Base-by-base conservation (phyloP, 2,113 vertebrate genomes). In the Tachysurus vachellii region DNA sequence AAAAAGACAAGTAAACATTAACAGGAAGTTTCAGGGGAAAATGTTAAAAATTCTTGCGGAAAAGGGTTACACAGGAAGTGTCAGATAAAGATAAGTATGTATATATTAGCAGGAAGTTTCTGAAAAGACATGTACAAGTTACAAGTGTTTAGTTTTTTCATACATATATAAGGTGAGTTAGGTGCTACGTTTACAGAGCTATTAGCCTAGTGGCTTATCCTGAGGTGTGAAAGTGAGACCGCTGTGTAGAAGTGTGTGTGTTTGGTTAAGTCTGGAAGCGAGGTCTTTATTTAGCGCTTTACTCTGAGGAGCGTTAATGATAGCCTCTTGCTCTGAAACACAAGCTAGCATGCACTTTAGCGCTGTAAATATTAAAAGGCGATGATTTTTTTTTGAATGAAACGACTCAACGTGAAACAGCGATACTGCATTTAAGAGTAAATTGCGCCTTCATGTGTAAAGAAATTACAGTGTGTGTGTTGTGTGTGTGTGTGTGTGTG, bases 381-480 rank as follows among this genome's bases (percentile, higher is more conserved):
- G 9, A 91, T 92, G 10, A 42, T 62, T 85, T 36, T 59, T 64
- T 31, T 90, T 87, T 85, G 92, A 94, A 93, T 93, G 91, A 94
- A 93, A 94, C 80, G 89, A 88, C 90, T 91, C 88, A 90, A 92
- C 92, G 92, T 95, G 95, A 95, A 95, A 95, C 90, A 75, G 84
- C 90, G 94, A 95, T 95, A 95, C 95, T 95, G 95, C 95, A 94
- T 93, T 96, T 95, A 95, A 81, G 91, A 93, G 91, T 88, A 91
- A 92, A 93, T 95, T 95, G 94, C 94, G 92, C 93, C 95, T 95
- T 93, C 95, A 95, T 94, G 94, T 94, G 94, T 93, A 92, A 93
- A 90, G 83, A 95, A 95, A 96, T 95, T 94, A 96, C 91, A 95
- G 95, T 91, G 91, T 84, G 82, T 82, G 80, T 87, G 68, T 82